Conservation (phyloP, 2,113 vertebrate species). For the Pituophis catenifer region DNA sequence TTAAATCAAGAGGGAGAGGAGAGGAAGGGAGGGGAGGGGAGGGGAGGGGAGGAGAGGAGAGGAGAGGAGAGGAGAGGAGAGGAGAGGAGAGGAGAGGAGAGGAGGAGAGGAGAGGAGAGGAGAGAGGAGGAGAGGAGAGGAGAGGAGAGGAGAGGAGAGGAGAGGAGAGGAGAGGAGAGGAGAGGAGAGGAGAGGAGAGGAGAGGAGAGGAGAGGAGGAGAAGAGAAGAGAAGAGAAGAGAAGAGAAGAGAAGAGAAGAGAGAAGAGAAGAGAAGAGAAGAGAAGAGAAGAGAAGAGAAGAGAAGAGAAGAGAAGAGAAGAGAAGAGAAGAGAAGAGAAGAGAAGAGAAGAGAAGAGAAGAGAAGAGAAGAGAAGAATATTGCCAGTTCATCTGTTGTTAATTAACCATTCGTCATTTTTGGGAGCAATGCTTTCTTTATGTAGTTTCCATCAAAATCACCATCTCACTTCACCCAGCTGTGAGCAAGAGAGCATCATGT, state of each 20-base stretch:
- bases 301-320: too few species aligned
- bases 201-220: background rate
- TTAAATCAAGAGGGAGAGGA: background rate
- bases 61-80: background rate
- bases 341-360: background rate
- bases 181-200: background rate
- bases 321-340: background rate
- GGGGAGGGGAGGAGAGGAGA: background rate
- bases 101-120: too few species aligned
- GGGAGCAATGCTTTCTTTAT: constrained; percentile 13
- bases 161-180: too few species aligned
- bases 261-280: too few species aligned
- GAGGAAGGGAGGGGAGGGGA: background rate
- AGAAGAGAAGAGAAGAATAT: background rate
- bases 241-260: too few species aligned
- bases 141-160: too few species aligned
- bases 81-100: background rate
- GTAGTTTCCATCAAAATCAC: constrained; percentile 23
- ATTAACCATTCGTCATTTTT: constrained; percentile 43
- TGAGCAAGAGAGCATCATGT: constrained; percentile 27
- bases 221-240: too few species aligned
- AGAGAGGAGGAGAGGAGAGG: too few species aligned
- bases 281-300: too few species aligned
- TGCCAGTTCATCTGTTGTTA: constrained; percentile 18
- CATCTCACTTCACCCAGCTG: constrained; percentile 30